A percentile compares a stretch with the other conserved stretches of the same genome.
These are phyloP conservation scores for Philypnodon macrostomus DNA, from an alignment of 2,797 vertebrate species.

Conservation along the genomic window DNA sequence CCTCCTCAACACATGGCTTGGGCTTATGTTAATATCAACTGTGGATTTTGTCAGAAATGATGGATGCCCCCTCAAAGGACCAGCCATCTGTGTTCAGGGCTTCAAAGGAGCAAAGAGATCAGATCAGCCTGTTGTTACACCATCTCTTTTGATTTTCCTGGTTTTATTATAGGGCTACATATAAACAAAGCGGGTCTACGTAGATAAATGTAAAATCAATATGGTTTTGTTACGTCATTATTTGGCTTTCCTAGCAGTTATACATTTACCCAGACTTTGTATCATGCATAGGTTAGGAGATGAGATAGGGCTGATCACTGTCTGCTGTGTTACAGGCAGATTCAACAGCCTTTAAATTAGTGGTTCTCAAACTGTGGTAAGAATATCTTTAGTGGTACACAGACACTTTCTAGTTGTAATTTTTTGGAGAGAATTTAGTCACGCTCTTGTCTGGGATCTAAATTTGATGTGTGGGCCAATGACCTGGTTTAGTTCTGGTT, in stretches of 20 bases:
- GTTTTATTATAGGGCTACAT: conserved; percentile 4
- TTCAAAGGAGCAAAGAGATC: conserved; percentile 31
- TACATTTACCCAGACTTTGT: conserved; percentile 57
- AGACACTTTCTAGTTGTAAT: too few relatives aligned
- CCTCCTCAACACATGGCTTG: conserved; percentile 48
- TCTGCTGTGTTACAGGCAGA: conserved; percentile 13
- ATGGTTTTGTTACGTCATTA: conserved; percentile 20
- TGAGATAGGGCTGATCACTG: conserved; percentile 9
- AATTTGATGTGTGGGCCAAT: too few relatives aligned
- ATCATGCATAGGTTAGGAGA: conserved; percentile 6
- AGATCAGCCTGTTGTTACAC: conserved; percentile 15
- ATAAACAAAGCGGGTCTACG: conserved; percentile 30
- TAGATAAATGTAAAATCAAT: conserved; percentile 49
- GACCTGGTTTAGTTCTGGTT: too few relatives aligned
- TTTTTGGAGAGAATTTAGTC: too few relatives aligned
- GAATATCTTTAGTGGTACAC: neutral
- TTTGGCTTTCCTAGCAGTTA: conserved; percentile 27
- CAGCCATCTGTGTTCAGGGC: conserved; percentile 52
- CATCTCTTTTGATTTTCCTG: neutral
- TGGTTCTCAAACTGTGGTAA: neutral
- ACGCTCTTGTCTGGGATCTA: too few relatives aligned
- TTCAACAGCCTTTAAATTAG: neutral
- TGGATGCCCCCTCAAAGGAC: conserved; percentile 56
- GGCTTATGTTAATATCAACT: conserved; percentile 49
- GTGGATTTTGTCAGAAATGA: conserved; percentile 66